Evolutionary conservation across 1,140 invertebrate species (phyloP).

Genomic region (Bombus balteatus): DNA sequence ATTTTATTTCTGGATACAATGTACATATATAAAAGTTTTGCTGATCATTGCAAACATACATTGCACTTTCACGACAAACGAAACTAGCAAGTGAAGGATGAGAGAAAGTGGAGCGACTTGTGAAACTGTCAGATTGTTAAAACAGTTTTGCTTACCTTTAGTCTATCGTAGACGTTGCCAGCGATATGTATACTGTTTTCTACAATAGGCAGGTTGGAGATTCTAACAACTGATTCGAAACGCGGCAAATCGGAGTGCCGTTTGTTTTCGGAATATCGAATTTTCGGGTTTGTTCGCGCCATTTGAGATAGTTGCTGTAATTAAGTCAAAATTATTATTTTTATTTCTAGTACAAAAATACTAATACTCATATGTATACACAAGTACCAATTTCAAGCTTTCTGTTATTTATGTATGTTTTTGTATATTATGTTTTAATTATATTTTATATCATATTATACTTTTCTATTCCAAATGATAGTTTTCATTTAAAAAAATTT

Average conservation of each 20-base stretch:
- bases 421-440: too few species aligned
- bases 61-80: not conserved
- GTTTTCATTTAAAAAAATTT: not conserved
- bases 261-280: constrained; percentile 7
- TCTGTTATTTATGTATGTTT: too few species aligned
- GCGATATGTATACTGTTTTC: constrained; percentile 88
- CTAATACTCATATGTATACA: not conserved
- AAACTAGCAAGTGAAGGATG: constrained; percentile 1
- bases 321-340: not conserved
- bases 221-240: constrained; percentile 86
- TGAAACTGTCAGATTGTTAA: not conserved
- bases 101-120: not conserved
- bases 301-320: constrained; percentile 61
- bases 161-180: constrained; percentile 86
- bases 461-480: not conserved
- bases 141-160: constrained; percentile 83
- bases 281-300: constrained; percentile 68
- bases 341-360: not conserved
- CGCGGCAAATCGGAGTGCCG: constrained; percentile 80
- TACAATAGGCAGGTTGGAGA: constrained; percentile 88
- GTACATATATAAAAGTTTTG: not conserved
- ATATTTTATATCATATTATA: too few species aligned
- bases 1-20: not conserved
- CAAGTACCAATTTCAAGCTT: too few species aligned
- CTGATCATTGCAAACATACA: not conserved